A percentile compares a stretch with the other conserved stretches of the same genome.
Conservation (phyloP, 2,113 vertebrate species). For the cat (Felis catus) region DNA sequence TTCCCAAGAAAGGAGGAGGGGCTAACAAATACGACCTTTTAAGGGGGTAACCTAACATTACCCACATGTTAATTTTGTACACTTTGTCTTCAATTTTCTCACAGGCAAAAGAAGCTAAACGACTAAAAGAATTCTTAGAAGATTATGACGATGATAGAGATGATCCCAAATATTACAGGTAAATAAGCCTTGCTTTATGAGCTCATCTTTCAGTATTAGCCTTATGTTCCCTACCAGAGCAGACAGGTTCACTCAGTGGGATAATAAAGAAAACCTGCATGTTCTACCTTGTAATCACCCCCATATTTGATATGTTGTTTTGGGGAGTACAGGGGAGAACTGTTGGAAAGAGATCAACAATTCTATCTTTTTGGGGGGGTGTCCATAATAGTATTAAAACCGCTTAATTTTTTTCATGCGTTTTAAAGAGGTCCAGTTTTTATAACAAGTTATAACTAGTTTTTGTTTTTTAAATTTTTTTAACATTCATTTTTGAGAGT, state of each 20-base stretch:
- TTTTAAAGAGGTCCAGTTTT: not conserved
- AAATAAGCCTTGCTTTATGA: constrained; percentile 27
- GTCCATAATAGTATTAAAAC: not conserved
- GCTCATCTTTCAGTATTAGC: not conserved
- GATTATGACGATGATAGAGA: constrained; percentile 99
- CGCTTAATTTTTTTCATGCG: not conserved
- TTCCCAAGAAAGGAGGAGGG: not conserved
- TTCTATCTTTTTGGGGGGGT: not conserved
- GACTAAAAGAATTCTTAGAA: constrained; percentile 98
- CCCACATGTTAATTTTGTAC: not conserved
- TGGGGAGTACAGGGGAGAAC: not conserved
- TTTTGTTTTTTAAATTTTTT: not conserved
- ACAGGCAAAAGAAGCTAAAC: constrained; percentile 97
- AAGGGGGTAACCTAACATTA: too few relatives aligned
- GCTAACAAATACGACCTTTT: not conserved
- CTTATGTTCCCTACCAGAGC: not conserved
- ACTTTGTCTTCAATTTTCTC: constrained; percentile 44
- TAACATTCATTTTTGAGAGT: too few relatives aligned
- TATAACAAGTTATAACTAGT: not conserved
- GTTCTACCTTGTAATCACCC: not conserved
- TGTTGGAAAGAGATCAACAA: not conserved
- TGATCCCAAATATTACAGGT: constrained; percentile 99
- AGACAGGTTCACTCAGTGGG: not conserved
- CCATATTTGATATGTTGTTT: not conserved
- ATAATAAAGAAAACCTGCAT: not conserved